Percentiles rank a stretch among this genome's conserved stretches.
phyloP scores from a whole-genome alignment of 2,797 vertebrate genomes.

The Eutrigla gurnardus region DNA sequence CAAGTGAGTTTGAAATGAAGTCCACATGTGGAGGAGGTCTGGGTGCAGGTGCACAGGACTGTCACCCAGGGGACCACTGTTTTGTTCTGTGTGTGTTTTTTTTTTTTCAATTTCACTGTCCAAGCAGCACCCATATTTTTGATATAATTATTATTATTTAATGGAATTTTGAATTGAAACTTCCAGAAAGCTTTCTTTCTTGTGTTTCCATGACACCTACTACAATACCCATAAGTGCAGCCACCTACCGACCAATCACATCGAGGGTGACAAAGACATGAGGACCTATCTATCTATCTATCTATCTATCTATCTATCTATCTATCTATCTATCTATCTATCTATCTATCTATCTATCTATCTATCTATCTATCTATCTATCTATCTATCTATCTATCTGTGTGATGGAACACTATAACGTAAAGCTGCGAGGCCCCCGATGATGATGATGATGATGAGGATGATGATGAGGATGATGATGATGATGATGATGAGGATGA shows the following conservation, averaged over 20 bases:
- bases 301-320: too few species aligned
- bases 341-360: too few species aligned
- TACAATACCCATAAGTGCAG: slow-evolving; percentile 29
- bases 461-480: slow-evolving; percentile 3
- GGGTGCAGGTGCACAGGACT: too few species aligned
- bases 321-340: too few species aligned
- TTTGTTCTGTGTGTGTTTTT: neutral
- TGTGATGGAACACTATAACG: slow-evolving; percentile 62
- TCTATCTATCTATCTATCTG: too few species aligned
- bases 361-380: too few species aligned
- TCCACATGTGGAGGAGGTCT: too few species aligned
- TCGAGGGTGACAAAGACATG: neutral
- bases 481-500: slow-evolving; percentile 37
- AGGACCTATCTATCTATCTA: neutral
- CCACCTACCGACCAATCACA: slow-evolving; percentile 29
- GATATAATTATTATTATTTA: too few species aligned
- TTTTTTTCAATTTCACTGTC: too few species aligned
- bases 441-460: slow-evolving; percentile 40
- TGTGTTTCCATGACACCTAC: slow-evolving; percentile 52
- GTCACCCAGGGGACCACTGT: too few species aligned
- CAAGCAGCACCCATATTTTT: too few species aligned
- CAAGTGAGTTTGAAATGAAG: too few species aligned
- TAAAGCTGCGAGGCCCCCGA: slow-evolving; percentile 51
- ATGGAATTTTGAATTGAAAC: neutral
- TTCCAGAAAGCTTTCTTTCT: slow-evolving; percentile 19